These are phyloP conservation scores for Papilio polyxenes DNA, from an alignment of 1,140 invertebrate species.

Conservation along the genomic window DNA sequence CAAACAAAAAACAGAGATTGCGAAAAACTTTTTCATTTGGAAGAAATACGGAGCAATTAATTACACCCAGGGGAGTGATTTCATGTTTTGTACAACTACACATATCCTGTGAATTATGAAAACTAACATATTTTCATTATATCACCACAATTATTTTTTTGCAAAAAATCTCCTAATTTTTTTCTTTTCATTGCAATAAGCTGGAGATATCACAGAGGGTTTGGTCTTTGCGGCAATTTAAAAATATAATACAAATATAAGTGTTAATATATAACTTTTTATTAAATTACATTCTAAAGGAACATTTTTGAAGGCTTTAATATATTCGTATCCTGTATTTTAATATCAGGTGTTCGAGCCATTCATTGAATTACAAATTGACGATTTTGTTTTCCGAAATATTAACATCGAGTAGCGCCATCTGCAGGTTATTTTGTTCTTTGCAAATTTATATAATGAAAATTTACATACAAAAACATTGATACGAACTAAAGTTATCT, in stretches of 20 bases:
- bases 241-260: too few species aligned
- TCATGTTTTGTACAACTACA: neutral
- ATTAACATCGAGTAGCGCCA: neutral
- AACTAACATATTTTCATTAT: neutral
- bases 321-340: neutral
- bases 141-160: neutral
- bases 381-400: conserved; percentile 26
- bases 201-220: neutral
- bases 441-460: neutral
- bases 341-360: conserved; percentile 16
- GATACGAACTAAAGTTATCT: too few species aligned
- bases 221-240: too few species aligned
- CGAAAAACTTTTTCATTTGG: neutral
- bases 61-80: neutral
- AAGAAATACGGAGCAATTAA: neutral
- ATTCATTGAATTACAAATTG: conserved; percentile 26
- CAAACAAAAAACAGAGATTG: neutral
- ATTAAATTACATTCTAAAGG: neutral
- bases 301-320: neutral
- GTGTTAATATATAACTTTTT: neutral
- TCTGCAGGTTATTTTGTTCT: neutral
- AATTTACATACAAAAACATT: neutral
- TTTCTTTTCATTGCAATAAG: neutral
- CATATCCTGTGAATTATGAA: neutral
- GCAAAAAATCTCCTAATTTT: neutral